Evolutionary conservation across 2,113 vertebrate genomes (phyloP).

Genomic region (Hippoglossus stenolepis): DNA sequence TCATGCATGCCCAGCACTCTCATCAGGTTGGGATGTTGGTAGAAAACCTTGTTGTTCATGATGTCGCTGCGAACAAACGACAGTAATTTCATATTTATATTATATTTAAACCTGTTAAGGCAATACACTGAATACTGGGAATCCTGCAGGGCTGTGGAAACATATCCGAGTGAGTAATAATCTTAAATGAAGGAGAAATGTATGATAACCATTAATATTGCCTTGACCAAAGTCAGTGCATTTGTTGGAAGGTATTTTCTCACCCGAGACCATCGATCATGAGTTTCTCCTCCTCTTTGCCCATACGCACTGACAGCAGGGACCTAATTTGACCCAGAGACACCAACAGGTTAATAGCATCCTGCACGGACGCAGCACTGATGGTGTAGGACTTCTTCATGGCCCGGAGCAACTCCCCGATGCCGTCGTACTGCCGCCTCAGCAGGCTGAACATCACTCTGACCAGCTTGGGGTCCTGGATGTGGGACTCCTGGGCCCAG

Average conservation of each 20-base stretch:
- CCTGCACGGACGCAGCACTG: slow-evolving; percentile 91
- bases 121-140: no score
- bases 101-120: no score
- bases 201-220: no score
- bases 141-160: no score
- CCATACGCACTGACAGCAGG: slow-evolving; percentile 96
- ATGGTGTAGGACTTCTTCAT: slow-evolving; percentile 96
- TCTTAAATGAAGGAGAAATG: no score
- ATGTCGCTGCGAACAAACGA: slow-evolving; percentile 86
- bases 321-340: slow-evolving; percentile 97
- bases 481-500: slow-evolving; percentile 95
- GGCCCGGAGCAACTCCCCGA: slow-evolving; percentile 93
- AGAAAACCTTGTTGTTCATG: slow-evolving; percentile 99
- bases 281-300: slow-evolving; percentile 94
- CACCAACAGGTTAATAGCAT: slow-evolving; percentile 91
- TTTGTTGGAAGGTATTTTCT: slow-evolving; percentile 40
- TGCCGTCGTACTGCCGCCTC: slow-evolving; percentile 95
- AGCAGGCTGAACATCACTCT: slow-evolving; percentile 96
- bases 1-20: slow-evolving; percentile 98
- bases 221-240: not conserved
- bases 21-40: slow-evolving; percentile 99
- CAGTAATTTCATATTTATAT: not conserved
- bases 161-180: no score
- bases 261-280: slow-evolving; percentile 98
- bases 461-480: slow-evolving; percentile 93